Evolutionary conservation across 30 jellyfish, hydroid and myxozoan species (phyloP).

Genomic region (Euphysa ruthae): DNA sequence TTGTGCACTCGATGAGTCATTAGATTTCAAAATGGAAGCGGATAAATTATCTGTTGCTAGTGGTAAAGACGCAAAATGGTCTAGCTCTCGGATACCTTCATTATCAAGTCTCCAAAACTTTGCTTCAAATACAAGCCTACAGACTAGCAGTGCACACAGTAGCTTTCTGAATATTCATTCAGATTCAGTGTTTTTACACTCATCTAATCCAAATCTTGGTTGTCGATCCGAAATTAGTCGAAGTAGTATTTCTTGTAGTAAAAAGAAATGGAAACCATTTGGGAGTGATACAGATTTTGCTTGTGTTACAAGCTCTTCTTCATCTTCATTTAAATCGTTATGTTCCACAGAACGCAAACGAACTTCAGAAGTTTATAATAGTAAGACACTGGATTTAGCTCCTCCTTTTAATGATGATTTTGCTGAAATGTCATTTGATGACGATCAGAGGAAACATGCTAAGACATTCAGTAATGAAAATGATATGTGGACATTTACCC

Average conservation of each 20-base stretch:
- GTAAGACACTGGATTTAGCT: neutral
- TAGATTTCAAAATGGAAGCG: constrained; percentile 24
- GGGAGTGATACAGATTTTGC: neutral
- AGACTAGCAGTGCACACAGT: neutral
- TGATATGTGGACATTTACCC: constrained; percentile 46
- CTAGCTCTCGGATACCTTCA: neutral
- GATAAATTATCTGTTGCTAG: constrained; percentile 1
- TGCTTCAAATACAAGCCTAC: neutral
- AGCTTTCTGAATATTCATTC: neutral
- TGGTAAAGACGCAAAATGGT: neutral
- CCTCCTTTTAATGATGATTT: neutral
- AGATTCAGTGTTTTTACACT: neutral
- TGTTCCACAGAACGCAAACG: neutral
- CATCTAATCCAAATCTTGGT: neutral
- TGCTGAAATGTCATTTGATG: no score
- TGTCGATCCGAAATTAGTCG: neutral
- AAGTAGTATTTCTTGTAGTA: neutral
- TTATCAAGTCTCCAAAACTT: neutral
- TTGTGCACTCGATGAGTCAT: constrained; percentile 34
- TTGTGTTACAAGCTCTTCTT: neutral
- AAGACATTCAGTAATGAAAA: no score
- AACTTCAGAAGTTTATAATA: neutral
- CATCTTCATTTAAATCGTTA: neutral
- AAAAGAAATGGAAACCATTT: neutral
- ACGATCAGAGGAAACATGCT: no score